Percentiles rank a stretch among this genome's conserved stretches.
phyloP scores from a whole-genome alignment of 2,797 vertebrate species.

The Natrix natrix region DNA sequence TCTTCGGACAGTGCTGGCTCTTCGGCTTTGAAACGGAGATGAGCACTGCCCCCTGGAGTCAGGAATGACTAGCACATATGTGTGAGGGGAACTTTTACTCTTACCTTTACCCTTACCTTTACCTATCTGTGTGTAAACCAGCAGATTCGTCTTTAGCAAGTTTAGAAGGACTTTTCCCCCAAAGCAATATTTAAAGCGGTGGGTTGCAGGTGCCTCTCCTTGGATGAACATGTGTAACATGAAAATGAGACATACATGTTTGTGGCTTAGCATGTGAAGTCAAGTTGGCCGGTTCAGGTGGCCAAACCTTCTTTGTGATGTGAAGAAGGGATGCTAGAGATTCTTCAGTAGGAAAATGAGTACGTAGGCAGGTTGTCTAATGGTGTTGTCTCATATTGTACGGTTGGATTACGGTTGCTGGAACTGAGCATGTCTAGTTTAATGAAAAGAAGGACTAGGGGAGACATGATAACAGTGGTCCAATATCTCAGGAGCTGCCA shows the following conservation, averaged over 20 bases:
- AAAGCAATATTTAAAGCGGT: constrained; percentile 7
- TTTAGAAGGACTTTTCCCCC: not conserved
- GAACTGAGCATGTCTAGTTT: no score
- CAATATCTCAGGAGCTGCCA: no score
- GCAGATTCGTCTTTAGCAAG: not conserved
- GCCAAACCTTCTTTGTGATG: not conserved
- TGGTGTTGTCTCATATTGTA: no score
- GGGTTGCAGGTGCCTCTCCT: not conserved
- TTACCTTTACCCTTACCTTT: no score
- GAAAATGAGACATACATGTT: not conserved
- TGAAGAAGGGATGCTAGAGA: not conserved
- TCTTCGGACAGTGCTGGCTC: no score
- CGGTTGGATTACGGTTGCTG: no score
- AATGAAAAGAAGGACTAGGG: no score
- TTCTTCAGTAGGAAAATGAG: not conserved
- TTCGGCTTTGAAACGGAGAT: no score
- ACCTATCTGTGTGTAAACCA: not conserved
- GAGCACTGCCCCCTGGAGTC: no score
- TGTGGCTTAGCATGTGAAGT: not conserved
- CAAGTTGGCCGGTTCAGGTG: not conserved
- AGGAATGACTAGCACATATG: no score
- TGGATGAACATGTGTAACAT: not conserved
- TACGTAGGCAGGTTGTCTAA: not conserved
- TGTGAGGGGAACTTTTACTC: no score
- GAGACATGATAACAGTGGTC: no score